Base-by-base conservation (phyloP, 2,888 invertebrate species). In the Conistra vaccinii region DNA sequence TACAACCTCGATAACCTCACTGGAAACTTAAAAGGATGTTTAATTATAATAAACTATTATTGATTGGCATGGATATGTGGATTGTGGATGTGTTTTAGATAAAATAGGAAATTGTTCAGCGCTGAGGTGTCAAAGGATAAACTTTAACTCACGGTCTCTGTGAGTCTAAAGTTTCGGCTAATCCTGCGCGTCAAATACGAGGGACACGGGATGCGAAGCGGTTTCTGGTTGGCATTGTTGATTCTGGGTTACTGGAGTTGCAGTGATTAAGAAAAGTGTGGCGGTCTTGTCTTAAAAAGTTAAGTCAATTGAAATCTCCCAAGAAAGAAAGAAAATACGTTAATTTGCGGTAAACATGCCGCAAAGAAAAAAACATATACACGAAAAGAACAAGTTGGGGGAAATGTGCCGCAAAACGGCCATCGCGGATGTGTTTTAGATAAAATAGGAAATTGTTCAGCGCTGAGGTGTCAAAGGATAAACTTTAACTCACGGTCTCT, bases 21-120 rank as follows among this genome's bases (percentile, higher is more conserved):
- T 35, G 42, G 32, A 73, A 78, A 55, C 6, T 67, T 2, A 35
- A 73, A 73, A 70, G 14, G 9, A 65, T 68, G n/a, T 55, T 51
- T 69, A 55, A 68, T 55, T 32, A 32, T 39, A 60, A 48, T 20
- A 48, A 48, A 20, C 48, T 20, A 48, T 48, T 20, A 20, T 20
- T 48, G 6, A 48, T 48, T 48, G 0, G n/a, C 6, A n/a, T 42
- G 3, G 17, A 29, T 29, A 2, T 14, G 3, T 14, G 3, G 6
- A n/a, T 32, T 10, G 20, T 35, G 23, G 26, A 26, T 20, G 17
- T 48, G 20, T 48, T 48, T 3, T 48, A 48, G 26, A 55, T 26
- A 6, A 55, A 26, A 14, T 39, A 9, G 20, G 26, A 26, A 29
- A 14, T 45, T 12, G 29, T 63, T 35, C n/a, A 32, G n/a, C 6